A percentile compares a stretch with the other conserved stretches of the same genome.
Evolutionary conservation across 2,797 vertebrate genomes (phyloP).

Genomic region (Enoplosus armatus): DNA sequence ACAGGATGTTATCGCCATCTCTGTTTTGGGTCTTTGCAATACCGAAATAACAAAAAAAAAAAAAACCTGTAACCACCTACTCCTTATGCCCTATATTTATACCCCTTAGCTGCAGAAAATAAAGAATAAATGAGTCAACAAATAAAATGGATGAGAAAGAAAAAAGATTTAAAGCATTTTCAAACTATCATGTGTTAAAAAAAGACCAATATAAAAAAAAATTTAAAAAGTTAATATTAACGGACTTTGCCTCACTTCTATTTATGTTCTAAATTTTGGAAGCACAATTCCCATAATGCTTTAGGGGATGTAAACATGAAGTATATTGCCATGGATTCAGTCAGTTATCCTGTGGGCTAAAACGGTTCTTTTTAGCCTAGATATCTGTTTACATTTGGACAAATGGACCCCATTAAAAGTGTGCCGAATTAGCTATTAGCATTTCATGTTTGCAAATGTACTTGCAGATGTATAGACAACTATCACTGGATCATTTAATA

Average conservation of each 20-base stretch:
- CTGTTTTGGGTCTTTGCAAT: not conserved
- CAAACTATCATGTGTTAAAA: not conserved
- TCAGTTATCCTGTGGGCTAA: not conserved
- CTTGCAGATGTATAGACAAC: not conserved
- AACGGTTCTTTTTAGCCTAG: not conserved
- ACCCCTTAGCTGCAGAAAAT: not conserved
- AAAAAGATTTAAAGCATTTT: not conserved
- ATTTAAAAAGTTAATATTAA: not conserved
- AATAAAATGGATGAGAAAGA: not conserved
- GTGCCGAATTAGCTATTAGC: not conserved
- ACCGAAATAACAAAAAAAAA: not conserved
- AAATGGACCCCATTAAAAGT: not conserved
- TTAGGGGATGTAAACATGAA: not conserved
- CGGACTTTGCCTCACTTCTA: too few species aligned
- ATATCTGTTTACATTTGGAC: not conserved
- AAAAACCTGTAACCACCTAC: not conserved
- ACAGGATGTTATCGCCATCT: not conserved
- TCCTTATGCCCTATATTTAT: not conserved
- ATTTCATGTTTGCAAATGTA: accelerated
- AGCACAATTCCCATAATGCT: not conserved
- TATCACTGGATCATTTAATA: not conserved
- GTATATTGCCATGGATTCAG: too few species aligned
- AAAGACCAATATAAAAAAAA: too few species aligned
- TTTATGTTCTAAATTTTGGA: not conserved
- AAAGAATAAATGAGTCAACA: not conserved